Conservation (phyloP, 2,888 invertebrate species). For the Oxystoma pomonae region DNA sequence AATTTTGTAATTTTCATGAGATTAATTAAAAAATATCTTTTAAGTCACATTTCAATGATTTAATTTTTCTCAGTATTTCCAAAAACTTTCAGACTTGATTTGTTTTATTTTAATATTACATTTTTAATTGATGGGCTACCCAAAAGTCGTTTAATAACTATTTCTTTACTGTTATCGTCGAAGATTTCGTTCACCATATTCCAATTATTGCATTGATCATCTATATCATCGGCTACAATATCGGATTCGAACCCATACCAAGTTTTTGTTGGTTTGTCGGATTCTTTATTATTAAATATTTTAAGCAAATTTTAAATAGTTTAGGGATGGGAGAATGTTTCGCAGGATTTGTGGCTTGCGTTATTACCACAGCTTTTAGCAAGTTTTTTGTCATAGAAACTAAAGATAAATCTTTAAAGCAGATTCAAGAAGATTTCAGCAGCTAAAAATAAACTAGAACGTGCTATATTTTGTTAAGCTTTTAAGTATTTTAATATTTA, state of each 20-base stretch:
- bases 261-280: background rate
- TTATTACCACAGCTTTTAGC: conserved; percentile 66
- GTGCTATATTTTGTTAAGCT: conserved; percentile 52
- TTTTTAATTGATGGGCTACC: conserved; percentile 33
- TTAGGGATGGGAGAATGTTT: conserved; percentile 68
- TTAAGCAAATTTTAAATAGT: conserved; percentile 56
- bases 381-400: conserved; percentile 79
- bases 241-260: conserved; percentile 63
- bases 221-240: conserved; percentile 61
- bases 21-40: too few species aligned
- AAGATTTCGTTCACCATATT: conserved; percentile 49
- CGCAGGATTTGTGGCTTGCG: conserved; percentile 66
- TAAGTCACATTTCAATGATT: conserved; percentile 62
- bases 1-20: too few species aligned
- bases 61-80: too few species aligned
- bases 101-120: background rate
- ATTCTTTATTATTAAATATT: conserved; percentile 50
- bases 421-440: conserved; percentile 73
- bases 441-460: conserved; percentile 52
- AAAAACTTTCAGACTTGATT: too few species aligned
- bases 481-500: conserved; percentile 51
- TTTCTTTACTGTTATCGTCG: conserved; percentile 54
- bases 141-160: background rate
- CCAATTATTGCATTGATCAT: conserved; percentile 59
- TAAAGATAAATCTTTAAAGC: conserved; percentile 78